phyloP scores from a whole-genome alignment of 2,888 invertebrate genomes.

The Ophion obscuratus region DNA sequence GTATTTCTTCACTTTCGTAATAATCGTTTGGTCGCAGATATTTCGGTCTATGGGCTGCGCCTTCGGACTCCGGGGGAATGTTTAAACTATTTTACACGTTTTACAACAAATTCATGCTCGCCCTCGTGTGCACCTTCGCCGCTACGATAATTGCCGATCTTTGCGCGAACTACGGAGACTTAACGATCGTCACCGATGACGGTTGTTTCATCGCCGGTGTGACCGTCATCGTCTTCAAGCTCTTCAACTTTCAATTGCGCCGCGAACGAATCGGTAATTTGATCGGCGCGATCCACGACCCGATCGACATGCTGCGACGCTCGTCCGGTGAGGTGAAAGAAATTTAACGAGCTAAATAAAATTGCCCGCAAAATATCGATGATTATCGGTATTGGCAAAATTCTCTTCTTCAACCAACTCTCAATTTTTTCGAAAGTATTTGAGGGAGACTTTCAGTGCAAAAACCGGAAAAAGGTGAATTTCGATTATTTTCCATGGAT shows the following conservation, averaged over 20 bases:
- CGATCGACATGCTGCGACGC: slow-evolving; percentile 65
- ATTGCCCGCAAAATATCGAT: neutral
- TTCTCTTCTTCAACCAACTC: neutral
- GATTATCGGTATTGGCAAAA: neutral
- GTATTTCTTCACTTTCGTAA: neutral
- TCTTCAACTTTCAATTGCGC: slow-evolving; percentile 69
- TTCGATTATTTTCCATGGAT: too few relatives aligned
- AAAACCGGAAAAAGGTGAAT: too few relatives aligned
- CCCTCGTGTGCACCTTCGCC: slow-evolving; percentile 69
- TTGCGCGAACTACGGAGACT: slow-evolving; percentile 64
- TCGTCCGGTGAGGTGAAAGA: slow-evolving; percentile 69
- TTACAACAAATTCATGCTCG: slow-evolving; percentile 70
- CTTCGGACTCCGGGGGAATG: slow-evolving; percentile 13
- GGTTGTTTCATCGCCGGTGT: slow-evolving; percentile 76
- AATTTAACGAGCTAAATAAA: neutral
- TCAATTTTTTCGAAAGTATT: neutral
- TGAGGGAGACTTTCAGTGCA: too few relatives aligned
- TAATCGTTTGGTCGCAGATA: slow-evolving; percentile 15
- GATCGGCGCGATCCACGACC: slow-evolving; percentile 55
- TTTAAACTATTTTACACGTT: slow-evolving; percentile 63
- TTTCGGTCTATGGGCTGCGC: slow-evolving; percentile 46
- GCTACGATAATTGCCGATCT: slow-evolving; percentile 72
- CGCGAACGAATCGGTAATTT: slow-evolving; percentile 66
- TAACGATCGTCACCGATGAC: slow-evolving; percentile 74
- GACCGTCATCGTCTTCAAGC: slow-evolving; percentile 72